phyloP scores from a whole-genome alignment of 1,140 invertebrate genomes.

The Kradibia gibbosae region DNA sequence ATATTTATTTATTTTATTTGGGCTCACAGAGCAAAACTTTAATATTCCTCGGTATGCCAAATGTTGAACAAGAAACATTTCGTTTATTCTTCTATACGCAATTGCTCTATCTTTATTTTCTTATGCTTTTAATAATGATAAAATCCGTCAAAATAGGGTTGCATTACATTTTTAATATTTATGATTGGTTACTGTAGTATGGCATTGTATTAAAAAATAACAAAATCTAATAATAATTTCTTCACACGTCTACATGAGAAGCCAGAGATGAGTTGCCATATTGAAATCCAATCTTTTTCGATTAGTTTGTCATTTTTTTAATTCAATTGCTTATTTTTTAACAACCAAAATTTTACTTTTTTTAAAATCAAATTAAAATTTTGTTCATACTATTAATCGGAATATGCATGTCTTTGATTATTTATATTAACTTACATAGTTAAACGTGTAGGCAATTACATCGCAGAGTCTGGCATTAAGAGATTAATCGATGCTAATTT shows the following conservation, averaged over 20 bases:
- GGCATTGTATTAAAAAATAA: neutral
- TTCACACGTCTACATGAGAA: neutral
- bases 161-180: neutral
- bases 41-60: no score
- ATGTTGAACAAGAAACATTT: no score
- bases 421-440: no score
- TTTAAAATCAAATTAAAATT: neutral
- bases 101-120: neutral
- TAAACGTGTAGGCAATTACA: no score
- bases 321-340: neutral
- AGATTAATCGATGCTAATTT: no score
- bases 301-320: neutral
- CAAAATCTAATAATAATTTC: neutral
- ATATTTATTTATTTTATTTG: neutral
- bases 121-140: neutral
- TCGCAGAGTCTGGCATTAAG: no score
- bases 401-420: no score
- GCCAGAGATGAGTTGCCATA: neutral
- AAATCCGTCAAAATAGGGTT: neutral
- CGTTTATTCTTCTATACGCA: neutral
- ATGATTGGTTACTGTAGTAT: neutral
- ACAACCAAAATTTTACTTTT: neutral
- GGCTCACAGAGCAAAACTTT: neutral
- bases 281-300: neutral
- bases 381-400: neutral